Evolutionary conservation across 2,113 vertebrate genomes (phyloP).

Genomic region (Theropithecus gelada): DNA sequence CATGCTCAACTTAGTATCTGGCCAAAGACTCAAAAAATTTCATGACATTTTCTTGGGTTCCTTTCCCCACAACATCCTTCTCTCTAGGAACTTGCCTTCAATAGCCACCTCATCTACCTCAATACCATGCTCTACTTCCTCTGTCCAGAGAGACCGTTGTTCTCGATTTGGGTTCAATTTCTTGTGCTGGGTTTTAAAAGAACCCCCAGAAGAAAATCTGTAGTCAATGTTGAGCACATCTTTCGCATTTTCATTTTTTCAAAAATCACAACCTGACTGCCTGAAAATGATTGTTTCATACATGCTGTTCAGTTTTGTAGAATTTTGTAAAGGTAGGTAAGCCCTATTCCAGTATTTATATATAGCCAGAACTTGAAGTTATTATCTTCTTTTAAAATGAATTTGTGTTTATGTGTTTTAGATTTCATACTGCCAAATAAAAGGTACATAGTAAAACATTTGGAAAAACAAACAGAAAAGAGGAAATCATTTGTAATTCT

Average conservation of each 20-base stretch:
- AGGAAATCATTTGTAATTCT: not conserved
- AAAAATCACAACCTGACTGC: not conserved
- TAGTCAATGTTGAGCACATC: not conserved
- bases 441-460: not conserved
- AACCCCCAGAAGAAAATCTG: not conserved
- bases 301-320: not conserved
- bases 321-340: not conserved
- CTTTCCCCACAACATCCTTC: not conserved
- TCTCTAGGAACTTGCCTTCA: not conserved
- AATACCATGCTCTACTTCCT: not conserved
- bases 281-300: not conserved
- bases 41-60: not conserved
- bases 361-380: not conserved
- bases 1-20: not conserved
- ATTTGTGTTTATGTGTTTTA: not conserved
- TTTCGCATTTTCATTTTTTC: not conserved
- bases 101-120: not conserved
- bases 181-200: not conserved
- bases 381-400: slow-evolving; percentile 38
- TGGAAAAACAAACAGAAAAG: slow-evolving; percentile 13
- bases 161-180: not conserved
- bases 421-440: not conserved
- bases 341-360: not conserved
- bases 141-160: not conserved
- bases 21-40: not conserved